These are phyloP conservation scores for Centropus bengalensis DNA, from an alignment of 2,113 vertebrate species.

Conservation along the genomic window DNA sequence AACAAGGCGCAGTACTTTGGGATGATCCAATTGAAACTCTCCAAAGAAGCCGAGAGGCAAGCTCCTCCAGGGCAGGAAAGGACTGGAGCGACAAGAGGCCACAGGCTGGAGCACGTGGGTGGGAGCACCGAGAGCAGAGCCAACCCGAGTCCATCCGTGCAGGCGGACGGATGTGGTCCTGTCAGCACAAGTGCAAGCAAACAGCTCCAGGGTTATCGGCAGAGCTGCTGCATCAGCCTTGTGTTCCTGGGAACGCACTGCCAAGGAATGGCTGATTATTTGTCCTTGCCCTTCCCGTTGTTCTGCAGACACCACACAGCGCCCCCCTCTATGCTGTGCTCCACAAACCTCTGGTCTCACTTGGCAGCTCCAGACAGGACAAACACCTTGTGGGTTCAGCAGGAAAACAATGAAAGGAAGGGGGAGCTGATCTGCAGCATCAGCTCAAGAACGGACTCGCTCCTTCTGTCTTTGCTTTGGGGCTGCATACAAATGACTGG, in stretches of 20 bases:
- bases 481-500: not conserved
- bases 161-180: not conserved
- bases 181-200: not conserved
- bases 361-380: not conserved
- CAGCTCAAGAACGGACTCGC: not conserved
- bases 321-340: not conserved
- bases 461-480: constrained; percentile 25
- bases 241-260: not conserved
- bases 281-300: not conserved
- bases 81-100: not conserved
- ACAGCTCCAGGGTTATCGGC: not conserved
- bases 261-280: not conserved
- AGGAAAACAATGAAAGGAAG: not conserved
- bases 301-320: not conserved
- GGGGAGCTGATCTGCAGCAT: not conserved
- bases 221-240: not conserved
- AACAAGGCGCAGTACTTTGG: not conserved
- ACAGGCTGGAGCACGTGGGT: not conserved
- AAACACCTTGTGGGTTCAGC: not conserved
- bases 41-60: not conserved
- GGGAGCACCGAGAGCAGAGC: not conserved
- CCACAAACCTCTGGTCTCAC: not conserved
- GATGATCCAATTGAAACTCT: not conserved
- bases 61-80: not conserved
- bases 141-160: not conserved